Evolutionary conservation across 2,113 vertebrate genomes (phyloP).

Genomic region (Macheiramphus alcinus): DNA sequence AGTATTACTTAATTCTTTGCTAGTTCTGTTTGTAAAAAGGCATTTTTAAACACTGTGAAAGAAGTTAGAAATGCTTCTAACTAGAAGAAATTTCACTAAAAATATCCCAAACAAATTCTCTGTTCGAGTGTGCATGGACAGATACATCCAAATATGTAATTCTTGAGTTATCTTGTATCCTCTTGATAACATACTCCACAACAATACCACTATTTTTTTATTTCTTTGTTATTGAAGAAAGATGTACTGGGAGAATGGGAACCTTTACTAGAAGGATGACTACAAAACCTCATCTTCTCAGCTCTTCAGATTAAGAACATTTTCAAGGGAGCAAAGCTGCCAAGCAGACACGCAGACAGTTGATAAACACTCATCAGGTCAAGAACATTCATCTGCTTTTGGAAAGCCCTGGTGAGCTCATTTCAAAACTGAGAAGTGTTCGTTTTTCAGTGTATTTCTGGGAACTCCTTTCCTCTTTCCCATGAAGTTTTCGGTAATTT

Average conservation of each 20-base stretch:
- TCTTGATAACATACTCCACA: not conserved
- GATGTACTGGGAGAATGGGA: not conserved
- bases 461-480: constrained; percentile 45
- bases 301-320: not conserved
- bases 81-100: not conserved
- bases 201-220: not conserved
- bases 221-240: not conserved
- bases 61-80: not conserved
- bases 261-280: not conserved
- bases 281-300: not conserved
- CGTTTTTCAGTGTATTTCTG: constrained; percentile 28
- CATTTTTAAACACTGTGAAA: not conserved
- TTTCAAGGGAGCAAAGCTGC: not conserved
- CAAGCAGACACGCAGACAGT: not conserved
- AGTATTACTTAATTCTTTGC: not conserved
- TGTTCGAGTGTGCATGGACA: not conserved
- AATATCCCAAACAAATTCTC: not conserved
- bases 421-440: not conserved
- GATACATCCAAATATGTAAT: not conserved
- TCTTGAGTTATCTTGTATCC: not conserved
- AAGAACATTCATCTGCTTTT: constrained; percentile 37
- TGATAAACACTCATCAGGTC: constrained; percentile 49
- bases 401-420: constrained; percentile 13
- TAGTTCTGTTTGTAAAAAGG: not conserved
- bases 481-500: constrained; percentile 61